Conservation (phyloP, 2,113 vertebrate species). For the Eptesicus fuscus region DNA sequence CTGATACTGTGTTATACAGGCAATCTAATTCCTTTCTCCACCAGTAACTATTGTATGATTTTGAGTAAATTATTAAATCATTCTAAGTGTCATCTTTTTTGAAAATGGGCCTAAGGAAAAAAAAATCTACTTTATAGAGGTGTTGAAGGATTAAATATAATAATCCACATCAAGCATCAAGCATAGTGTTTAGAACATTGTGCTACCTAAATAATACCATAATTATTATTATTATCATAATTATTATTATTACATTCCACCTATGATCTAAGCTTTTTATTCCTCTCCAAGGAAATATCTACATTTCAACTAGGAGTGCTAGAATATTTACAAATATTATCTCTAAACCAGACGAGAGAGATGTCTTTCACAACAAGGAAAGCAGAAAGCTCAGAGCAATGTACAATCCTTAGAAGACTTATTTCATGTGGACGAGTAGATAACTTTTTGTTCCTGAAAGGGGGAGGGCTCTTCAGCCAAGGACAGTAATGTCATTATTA, state of each 20-base stretch:
- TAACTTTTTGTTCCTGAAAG: conserved; percentile 66
- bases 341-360: not conserved
- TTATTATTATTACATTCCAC: not conserved
- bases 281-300: not conserved
- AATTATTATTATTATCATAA: not conserved
- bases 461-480: conserved; percentile 59
- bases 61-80: not conserved
- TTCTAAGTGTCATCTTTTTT: not conserved
- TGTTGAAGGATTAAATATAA: not conserved
- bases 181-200: not conserved
- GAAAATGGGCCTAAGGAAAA: not conserved
- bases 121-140: not conserved
- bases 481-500: conserved; percentile 83
- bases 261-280: not conserved
- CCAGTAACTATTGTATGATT: not conserved
- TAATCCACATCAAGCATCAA: not conserved
- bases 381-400: conserved; percentile 3
- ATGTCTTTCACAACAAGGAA: not conserved
- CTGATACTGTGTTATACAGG: not conserved
- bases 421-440: conserved; percentile 52
- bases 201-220: not conserved
- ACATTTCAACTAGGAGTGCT: not conserved
- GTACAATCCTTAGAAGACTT: conserved; percentile 58
- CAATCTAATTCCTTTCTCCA: not conserved
- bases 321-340: not conserved